Percentiles rank a stretch among this genome's conserved stretches.
Conservation (phyloP, 2,113 vertebrate species). For the Cephalopholis sonnerati region DNA sequence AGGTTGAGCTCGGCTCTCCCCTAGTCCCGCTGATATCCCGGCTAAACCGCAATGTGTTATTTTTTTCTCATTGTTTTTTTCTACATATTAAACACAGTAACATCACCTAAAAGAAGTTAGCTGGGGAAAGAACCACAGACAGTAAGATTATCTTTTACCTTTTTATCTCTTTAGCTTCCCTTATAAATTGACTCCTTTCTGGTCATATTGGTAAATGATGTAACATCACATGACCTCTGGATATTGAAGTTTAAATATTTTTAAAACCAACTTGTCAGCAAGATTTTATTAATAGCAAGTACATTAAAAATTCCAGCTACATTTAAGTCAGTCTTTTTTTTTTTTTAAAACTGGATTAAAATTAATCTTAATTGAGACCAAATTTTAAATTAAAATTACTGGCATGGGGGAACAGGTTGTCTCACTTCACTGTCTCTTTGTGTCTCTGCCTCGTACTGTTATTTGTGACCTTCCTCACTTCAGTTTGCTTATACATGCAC, state of each 20-base stretch:
- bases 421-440: neutral
- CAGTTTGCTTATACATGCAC: slow-evolving; percentile 39
- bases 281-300: neutral
- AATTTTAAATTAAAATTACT: neutral
- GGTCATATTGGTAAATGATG: neutral
- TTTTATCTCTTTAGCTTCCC: neutral
- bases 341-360: no score
- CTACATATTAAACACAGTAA: neutral
- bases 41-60: no score
- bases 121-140: neutral
- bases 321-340: neutral
- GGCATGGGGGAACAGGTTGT: neutral
- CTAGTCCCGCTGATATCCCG: neutral
- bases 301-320: neutral
- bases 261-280: no score
- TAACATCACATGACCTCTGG: neutral
- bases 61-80: neutral
- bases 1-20: no score
- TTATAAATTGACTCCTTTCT: neutral
- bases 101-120: neutral
- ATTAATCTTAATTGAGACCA: no score
- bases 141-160: neutral
- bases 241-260: no score
- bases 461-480: slow-evolving; percentile 10
- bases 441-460: neutral